Percentiles rank a stretch among this genome's conserved stretches.
These are phyloP conservation scores for Neosalanx taihuensis DNA, from an alignment of 2,797 vertebrate genomes.

Conservation along the genomic window DNA sequence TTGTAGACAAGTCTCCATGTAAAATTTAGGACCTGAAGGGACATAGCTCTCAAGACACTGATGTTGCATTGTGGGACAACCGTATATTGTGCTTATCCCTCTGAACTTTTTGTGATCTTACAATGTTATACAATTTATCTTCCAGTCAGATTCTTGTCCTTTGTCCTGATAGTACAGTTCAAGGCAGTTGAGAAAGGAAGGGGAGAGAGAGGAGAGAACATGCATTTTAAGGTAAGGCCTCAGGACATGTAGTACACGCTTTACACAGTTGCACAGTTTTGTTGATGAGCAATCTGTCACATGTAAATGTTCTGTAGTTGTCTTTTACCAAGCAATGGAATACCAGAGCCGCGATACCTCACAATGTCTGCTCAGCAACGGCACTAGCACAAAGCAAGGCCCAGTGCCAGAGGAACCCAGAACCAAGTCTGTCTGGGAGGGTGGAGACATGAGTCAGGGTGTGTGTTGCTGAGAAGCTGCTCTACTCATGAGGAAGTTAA, in stretches of 20 bases:
- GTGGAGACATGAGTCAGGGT: not conserved
- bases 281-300: too few relatives aligned
- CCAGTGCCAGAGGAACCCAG: not conserved
- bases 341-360: not conserved
- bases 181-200: too few relatives aligned
- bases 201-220: too few relatives aligned
- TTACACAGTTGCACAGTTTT: too few relatives aligned
- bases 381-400: not conserved
- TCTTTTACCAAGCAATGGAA: not conserved
- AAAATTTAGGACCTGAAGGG: not conserved
- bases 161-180: too few relatives aligned
- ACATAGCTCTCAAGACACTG: not conserved
- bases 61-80: not conserved
- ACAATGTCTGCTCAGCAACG: not conserved
- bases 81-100: not conserved
- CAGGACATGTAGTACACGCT: too few relatives aligned
- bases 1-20: not conserved
- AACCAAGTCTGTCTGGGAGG: not conserved
- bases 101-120: not conserved
- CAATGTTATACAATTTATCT: not conserved
- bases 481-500: constrained; percentile 9
- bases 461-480: not conserved
- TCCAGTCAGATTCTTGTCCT: not conserved
- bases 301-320: not conserved
- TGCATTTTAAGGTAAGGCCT: too few relatives aligned